A percentile compares a stretch with the other conserved stretches of the same genome.
Conservation (phyloP, 2,797 vertebrate genomes). For the Chrysocyon brachyurus region DNA sequence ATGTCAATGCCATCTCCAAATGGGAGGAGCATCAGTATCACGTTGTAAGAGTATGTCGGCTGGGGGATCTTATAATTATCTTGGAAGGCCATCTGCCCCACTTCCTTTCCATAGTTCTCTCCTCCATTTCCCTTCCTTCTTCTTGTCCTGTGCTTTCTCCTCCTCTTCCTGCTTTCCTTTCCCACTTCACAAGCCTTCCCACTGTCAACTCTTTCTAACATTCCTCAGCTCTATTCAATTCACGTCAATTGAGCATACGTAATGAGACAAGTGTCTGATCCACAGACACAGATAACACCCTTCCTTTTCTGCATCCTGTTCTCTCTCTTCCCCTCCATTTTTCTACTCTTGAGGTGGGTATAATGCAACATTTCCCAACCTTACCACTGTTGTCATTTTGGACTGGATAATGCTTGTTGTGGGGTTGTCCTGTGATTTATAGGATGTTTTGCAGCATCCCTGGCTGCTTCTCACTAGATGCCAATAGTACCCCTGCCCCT, state of each 20-base stretch:
- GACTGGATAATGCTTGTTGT: background rate
- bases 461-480: background rate
- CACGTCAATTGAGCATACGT: background rate
- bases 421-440: background rate
- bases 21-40: background rate
- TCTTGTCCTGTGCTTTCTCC: background rate
- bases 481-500: background rate
- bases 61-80: background rate
- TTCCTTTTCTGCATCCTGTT: background rate
- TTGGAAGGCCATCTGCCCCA: background rate
- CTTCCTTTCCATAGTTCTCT: background rate
- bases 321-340: background rate
- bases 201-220: background rate
- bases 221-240: background rate
- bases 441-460: background rate
- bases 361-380: background rate
- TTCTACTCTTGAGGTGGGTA: background rate
- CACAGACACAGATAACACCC: background rate
- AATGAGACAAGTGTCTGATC: background rate
- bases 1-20: background rate
- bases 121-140: background rate
- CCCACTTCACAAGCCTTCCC: background rate
- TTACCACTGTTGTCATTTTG: background rate
- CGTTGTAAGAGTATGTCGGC: background rate
- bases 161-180: background rate